Percentiles rank a stretch among this genome's conserved stretches.
These are phyloP conservation scores for Ferrisia virgata DNA, from an alignment of 2,888 invertebrate species.

Conservation along the genomic window DNA sequence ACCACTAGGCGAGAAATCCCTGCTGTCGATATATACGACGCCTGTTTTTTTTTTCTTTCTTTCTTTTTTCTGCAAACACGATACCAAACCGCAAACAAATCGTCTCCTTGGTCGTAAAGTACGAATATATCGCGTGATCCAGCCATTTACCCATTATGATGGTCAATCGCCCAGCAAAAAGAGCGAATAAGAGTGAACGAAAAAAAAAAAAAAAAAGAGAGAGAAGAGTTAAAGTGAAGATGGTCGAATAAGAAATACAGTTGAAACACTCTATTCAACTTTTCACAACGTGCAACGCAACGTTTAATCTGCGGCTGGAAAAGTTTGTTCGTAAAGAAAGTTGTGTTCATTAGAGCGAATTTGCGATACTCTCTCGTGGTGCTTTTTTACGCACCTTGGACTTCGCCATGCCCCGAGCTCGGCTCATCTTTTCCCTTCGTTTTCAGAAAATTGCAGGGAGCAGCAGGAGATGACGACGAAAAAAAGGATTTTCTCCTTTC, in stretches of 20 bases:
- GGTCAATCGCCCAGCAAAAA: background rate
- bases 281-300: no score
- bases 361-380: background rate
- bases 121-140: background rate
- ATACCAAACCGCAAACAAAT: background rate
- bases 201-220: background rate
- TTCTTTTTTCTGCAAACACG: no score
- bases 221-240: background rate
- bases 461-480: no score
- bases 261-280: background rate
- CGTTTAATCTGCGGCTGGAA: conserved; percentile 25
- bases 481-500: background rate
- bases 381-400: background rate
- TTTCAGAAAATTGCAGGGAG: no score
- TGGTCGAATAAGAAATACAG: background rate
- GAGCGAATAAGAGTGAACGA: no score
- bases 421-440: no score
- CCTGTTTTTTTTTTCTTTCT: no score
- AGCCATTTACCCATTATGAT: background rate
- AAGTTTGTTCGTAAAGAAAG: background rate
- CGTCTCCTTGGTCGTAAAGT: background rate
- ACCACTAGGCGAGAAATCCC: background rate
- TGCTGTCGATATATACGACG: background rate
- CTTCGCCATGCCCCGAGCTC: background rate
- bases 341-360: conserved; percentile 1